Conservation (phyloP, 1,140 invertebrate species). For the Drosophila lowei region DNA sequence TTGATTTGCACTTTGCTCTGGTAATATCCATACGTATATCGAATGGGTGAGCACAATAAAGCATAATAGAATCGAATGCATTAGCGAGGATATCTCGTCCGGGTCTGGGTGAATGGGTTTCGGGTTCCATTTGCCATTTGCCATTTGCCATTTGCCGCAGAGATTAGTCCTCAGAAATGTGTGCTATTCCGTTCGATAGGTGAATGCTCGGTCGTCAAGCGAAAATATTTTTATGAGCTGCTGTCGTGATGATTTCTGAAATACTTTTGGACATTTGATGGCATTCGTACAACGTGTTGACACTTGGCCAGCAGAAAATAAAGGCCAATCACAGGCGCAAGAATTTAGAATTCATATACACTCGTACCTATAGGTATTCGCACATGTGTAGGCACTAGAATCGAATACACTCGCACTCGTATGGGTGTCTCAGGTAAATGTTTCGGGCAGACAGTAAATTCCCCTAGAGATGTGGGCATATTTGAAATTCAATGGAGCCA, state of each 20-base stretch:
- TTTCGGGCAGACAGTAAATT: no score
- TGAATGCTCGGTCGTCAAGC: constrained; percentile 31
- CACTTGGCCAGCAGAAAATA: constrained; percentile 21
- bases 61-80: no score
- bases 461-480: no score
- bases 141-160: no score
- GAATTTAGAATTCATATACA: no score
- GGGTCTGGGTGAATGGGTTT: no score
- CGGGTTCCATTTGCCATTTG: no score
- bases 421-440: constrained; percentile 21
- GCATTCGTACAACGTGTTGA: constrained; percentile 37
- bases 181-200: constrained; percentile 18
- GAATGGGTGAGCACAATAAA: no score
- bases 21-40: no score
- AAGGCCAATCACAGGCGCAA: constrained; percentile 27
- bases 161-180: not conserved
- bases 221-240: constrained; percentile 53
- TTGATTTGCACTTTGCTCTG: no score
- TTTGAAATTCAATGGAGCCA: no score
- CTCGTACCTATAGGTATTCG: constrained; percentile 7
- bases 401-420: not conserved
- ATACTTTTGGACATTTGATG: constrained; percentile 57
- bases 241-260: constrained; percentile 30
- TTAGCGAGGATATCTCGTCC: no score
- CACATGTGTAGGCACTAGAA: constrained; percentile 5